Conservation (phyloP, 2,113 vertebrate genomes). For the Egretta garzetta region DNA sequence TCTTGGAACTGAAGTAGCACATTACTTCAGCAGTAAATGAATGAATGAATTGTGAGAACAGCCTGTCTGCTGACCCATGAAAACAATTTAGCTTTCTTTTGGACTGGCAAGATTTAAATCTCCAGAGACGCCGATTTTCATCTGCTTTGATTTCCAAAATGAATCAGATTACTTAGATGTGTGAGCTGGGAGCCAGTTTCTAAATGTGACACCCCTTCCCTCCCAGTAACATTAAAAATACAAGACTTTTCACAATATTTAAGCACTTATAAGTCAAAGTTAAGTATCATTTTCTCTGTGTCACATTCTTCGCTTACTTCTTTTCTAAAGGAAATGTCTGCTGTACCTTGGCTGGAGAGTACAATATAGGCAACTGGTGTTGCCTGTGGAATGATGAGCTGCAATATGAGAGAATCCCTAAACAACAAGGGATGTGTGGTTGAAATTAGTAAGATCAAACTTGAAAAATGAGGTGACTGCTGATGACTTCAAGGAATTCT, state of each 20-base stretch:
- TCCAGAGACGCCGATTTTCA: background rate
- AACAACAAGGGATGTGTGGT: background rate
- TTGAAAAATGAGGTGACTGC: background rate
- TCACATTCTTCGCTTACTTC: background rate
- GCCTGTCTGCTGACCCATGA: conserved; percentile 14
- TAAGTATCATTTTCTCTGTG: background rate
- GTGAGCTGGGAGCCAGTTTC: background rate
- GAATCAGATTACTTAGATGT: background rate
- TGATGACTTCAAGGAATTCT: background rate
- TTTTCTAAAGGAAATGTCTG: background rate
- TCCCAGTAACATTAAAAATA: background rate
- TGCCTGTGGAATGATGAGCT: background rate
- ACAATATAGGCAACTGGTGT: background rate
- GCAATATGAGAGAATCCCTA: background rate
- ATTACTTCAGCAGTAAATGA: conserved; percentile 13
- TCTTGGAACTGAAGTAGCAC: conserved; percentile 23
- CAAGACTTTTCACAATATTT: background rate
- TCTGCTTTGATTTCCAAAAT: conserved; percentile 30
- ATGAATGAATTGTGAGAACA: conserved; percentile 23
- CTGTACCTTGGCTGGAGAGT: background rate
- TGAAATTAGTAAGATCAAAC: background rate
- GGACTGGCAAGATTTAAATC: background rate
- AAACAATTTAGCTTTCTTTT: conserved; percentile 45
- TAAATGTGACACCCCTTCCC: background rate
- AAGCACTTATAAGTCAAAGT: background rate